Conservation (phyloP, 2,113 vertebrate genomes). For the Antigone vipio region DNA sequence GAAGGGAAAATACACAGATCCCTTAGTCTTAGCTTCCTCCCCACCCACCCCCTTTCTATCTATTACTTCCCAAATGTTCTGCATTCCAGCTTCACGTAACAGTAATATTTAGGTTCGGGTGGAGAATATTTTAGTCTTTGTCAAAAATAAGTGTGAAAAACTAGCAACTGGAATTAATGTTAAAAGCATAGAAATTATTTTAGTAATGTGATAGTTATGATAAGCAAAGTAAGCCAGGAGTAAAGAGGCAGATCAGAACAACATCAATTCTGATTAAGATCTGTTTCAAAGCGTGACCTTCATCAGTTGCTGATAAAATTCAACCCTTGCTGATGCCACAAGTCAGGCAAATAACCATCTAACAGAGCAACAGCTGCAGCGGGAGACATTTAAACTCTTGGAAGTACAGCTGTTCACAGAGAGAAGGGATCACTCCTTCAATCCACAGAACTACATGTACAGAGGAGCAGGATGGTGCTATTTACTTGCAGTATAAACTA, state of each 20-base stretch:
- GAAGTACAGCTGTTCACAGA: conserved; percentile 6
- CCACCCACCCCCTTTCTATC: rapidly evolving
- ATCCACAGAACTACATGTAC: not conserved
- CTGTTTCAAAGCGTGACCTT: not conserved
- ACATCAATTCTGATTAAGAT: not conserved
- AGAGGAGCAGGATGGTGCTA: not conserved
- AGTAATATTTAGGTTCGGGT: not conserved
- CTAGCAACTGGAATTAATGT: not conserved
- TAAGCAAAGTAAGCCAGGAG: not conserved
- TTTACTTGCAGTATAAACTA: not conserved
- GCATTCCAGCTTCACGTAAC: not conserved
- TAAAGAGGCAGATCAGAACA: not conserved
- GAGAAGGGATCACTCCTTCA: not conserved
- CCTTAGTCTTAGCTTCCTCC: not conserved
- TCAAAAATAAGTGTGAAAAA: not conserved
- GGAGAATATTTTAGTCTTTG: not conserved
- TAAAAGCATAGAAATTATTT: not conserved
- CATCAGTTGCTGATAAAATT: conserved; percentile 6
- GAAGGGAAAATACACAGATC: not conserved
- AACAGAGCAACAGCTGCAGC: conserved; percentile 32
- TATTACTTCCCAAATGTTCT: not conserved
- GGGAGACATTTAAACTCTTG: not conserved
- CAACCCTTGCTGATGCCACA: not conserved
- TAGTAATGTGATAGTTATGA: not conserved
- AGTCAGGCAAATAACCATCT: not conserved